phyloP scores from a whole-genome alignment of 2,888 invertebrate species.

The Allolobophora icterica region DNA sequence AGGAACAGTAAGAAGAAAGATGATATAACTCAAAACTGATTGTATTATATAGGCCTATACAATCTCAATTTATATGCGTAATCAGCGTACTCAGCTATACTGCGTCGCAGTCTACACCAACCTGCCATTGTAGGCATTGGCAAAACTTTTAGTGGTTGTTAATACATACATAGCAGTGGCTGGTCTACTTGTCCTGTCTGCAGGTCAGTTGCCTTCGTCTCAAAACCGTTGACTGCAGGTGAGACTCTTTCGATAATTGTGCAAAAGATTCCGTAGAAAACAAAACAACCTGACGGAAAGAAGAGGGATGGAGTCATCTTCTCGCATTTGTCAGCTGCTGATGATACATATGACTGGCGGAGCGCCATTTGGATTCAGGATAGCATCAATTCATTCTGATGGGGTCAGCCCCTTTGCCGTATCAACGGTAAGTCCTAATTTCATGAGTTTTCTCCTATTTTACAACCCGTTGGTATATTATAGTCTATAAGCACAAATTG shows the following conservation, averaged over 20 bases:
- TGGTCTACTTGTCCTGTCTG: not conserved
- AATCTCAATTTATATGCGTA: not conserved
- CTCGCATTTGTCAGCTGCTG: conserved; percentile 27
- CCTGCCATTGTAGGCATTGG: no score
- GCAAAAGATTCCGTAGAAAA: not conserved
- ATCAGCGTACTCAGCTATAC: not conserved
- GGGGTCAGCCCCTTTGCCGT: conserved; percentile 13
- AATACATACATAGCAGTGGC: no score
- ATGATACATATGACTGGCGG: conserved; percentile 28
- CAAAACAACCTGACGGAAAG: not conserved
- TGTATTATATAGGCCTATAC: not conserved
- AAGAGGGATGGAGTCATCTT: not conserved
- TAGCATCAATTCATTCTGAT: not conserved
- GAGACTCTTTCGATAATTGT: not conserved
- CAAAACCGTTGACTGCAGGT: not conserved
- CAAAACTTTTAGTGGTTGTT: no score
- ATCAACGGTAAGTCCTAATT: not conserved
- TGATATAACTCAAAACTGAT: not conserved
- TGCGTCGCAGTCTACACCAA: not conserved
- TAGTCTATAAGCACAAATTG: no score
- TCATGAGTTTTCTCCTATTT: not conserved
- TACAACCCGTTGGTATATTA: not conserved
- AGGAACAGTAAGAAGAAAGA: not conserved
- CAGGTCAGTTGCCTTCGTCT: not conserved
- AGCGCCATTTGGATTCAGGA: conserved; percentile 29